phyloP scores from a whole-genome alignment of 2,888 invertebrate species.

The Herminia tarsipennalis region DNA sequence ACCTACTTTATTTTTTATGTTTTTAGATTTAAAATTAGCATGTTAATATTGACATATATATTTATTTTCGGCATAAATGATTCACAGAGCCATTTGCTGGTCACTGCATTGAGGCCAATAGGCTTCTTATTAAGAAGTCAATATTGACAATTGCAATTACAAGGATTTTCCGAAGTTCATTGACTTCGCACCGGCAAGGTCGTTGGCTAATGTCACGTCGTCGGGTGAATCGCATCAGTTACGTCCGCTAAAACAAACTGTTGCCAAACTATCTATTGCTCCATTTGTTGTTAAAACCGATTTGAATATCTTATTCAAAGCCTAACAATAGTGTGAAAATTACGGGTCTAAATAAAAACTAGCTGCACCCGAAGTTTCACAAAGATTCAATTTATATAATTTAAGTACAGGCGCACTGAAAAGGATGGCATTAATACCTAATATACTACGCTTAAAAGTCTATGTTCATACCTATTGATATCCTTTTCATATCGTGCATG shows the following conservation, averaged over 20 bases:
- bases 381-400: too few relatives aligned
- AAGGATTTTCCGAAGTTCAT: slow-evolving; percentile 29
- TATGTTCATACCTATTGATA: too few relatives aligned
- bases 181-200: slow-evolving; percentile 32
- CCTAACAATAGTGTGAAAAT: too few relatives aligned
- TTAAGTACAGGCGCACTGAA: too few relatives aligned
- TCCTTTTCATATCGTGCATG: too few relatives aligned
- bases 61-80: background rate
- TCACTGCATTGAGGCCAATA: slow-evolving; percentile 1
- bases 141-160: slow-evolving; percentile 27
- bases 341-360: too few relatives aligned
- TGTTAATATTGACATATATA: too few relatives aligned
- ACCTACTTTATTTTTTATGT: background rate
- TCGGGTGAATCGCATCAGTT: slow-evolving; percentile 46
- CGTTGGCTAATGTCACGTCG: slow-evolving; percentile 26
- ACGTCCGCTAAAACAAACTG: slow-evolving; percentile 26
- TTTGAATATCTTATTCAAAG: too few relatives aligned
- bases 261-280: slow-evolving; percentile 4
- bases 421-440: too few relatives aligned
- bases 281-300: background rate
- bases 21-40: too few relatives aligned
- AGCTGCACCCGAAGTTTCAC: too few relatives aligned
- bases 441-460: too few relatives aligned
- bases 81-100: slow-evolving; percentile 9
- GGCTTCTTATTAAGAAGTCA: slow-evolving; percentile 6